Percentiles rank a stretch among this genome's conserved stretches.
phyloP scores from a whole-genome alignment of 2,888 invertebrate species.

The Patella pellucida region DNA sequence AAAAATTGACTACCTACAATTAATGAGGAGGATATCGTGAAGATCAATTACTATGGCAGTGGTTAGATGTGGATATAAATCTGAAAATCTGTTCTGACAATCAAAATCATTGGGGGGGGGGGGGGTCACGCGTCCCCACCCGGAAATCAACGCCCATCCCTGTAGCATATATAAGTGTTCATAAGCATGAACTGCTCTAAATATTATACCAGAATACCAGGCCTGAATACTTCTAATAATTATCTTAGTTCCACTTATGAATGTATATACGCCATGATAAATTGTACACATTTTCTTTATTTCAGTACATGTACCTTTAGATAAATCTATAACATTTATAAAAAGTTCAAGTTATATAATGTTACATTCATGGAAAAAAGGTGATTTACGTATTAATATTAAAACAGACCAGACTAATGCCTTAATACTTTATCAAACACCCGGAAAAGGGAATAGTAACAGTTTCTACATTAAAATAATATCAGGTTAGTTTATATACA shows the following conservation, averaged over 20 bases:
- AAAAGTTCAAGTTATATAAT: slow-evolving; percentile 92
- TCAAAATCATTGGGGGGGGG: too few relatives aligned
- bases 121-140: too few relatives aligned
- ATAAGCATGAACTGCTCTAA: too few relatives aligned
- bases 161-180: too few relatives aligned
- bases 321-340: slow-evolving; percentile 93
- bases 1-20: too few relatives aligned
- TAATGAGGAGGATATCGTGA: too few relatives aligned
- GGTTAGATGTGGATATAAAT: too few relatives aligned
- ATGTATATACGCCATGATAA: background rate
- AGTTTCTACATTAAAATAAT: slow-evolving; percentile 48
- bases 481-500: slow-evolving; percentile 39
- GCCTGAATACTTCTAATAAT: too few relatives aligned
- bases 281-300: background rate
- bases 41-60: too few relatives aligned
- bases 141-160: too few relatives aligned
- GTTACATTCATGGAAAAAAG: slow-evolving; percentile 93
- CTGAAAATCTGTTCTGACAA: too few relatives aligned
- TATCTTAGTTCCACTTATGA: background rate
- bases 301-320: slow-evolving; percentile 76
- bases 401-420: slow-evolving; percentile 91
- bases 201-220: too few relatives aligned
- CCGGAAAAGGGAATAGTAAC: slow-evolving; percentile 80
- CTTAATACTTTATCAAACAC: slow-evolving; percentile 90
- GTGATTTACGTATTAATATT: slow-evolving; percentile 92